phyloP scores from a whole-genome alignment of 1,140 invertebrate species.

The Ips nitidus region DNA sequence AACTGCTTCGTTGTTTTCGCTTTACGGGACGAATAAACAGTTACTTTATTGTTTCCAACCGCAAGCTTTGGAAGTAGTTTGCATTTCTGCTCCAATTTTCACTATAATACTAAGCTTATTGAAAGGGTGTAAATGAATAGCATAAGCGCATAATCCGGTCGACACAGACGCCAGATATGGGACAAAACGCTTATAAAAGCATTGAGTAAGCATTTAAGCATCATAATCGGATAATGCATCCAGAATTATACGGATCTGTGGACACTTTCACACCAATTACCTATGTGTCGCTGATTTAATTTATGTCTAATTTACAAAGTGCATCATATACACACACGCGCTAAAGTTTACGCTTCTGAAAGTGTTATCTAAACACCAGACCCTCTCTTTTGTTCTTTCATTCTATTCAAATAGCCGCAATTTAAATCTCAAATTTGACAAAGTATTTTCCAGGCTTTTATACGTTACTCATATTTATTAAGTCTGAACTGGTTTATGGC shows the following conservation, averaged over 20 bases:
- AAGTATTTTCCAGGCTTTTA: neutral
- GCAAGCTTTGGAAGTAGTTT: slow-evolving; percentile 14
- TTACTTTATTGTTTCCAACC: slow-evolving; percentile 15
- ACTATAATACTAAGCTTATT: slow-evolving; percentile 30
- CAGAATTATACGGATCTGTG: slow-evolving; percentile 35
- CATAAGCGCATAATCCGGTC: slow-evolving; percentile 29
- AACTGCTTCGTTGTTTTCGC: neutral
- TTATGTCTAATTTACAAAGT: slow-evolving; percentile 36
- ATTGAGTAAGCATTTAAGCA: slow-evolving; percentile 38
- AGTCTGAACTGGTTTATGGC: too few species aligned
- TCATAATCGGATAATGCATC: slow-evolving; percentile 36
- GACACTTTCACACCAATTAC: slow-evolving; percentile 37
- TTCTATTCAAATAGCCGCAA: neutral
- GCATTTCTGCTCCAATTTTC: slow-evolving; percentile 33
- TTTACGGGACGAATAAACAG: neutral
- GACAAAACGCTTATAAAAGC: slow-evolving; percentile 37
- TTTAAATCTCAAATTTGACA: neutral
- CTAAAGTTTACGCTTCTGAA: slow-evolving; percentile 26
- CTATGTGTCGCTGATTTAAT: slow-evolving; percentile 36
- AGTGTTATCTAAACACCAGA: slow-evolving; percentile 19
- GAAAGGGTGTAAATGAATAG: slow-evolving; percentile 35
- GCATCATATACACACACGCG: slow-evolving; percentile 30
- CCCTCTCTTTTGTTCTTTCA: slow-evolving; percentile 6
- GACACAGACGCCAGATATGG: slow-evolving; percentile 32
- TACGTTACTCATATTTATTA: too few species aligned